Evolutionary conservation across 2,797 vertebrate species (phyloP).

Genomic region (Champsocephalus gunnari): DNA sequence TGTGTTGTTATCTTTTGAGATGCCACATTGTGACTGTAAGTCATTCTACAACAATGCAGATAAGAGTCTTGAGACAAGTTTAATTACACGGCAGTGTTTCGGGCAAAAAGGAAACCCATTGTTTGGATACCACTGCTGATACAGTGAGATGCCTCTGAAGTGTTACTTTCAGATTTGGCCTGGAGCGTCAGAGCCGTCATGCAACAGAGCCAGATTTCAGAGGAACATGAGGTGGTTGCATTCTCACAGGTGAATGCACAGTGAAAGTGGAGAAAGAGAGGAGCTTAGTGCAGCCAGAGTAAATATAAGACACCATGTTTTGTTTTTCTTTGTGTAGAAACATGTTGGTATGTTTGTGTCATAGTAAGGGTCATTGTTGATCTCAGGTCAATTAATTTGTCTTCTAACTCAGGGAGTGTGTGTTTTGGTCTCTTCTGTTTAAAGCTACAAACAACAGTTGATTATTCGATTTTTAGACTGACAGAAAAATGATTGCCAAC

Average conservation of each 20-base stretch:
- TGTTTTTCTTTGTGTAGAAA: conserved; percentile 4
- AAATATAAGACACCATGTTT: conserved; percentile 5
- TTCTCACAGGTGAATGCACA: conserved; percentile 14
- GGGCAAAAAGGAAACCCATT: conserved; percentile 52
- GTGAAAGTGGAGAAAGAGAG: conserved; percentile 48
- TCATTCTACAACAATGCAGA: conserved; percentile 57
- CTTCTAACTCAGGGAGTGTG: background rate
- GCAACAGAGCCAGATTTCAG: background rate
- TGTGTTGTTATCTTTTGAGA: conserved; percentile 14
- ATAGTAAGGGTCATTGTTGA: background rate
- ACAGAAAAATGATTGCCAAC: too few species aligned
- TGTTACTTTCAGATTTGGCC: conserved; percentile 52
- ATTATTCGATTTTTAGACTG: too few species aligned
- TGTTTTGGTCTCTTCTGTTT: background rate
- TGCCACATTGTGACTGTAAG: conserved; percentile 25
- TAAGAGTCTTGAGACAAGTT: conserved; percentile 45
- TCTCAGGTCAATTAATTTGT: background rate
- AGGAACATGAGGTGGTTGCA: background rate
- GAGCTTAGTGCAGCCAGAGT: background rate
- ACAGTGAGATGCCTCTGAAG: conserved; percentile 50
- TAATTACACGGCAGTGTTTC: conserved; percentile 36
- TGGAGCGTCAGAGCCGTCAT: conserved; percentile 38
- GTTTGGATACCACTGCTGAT: conserved; percentile 60
- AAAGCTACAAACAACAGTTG: too few species aligned
- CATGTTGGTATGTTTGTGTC: background rate